phyloP scores from a whole-genome alignment of 2,888 invertebrate genomes.

The Ferrisia virgata region DNA sequence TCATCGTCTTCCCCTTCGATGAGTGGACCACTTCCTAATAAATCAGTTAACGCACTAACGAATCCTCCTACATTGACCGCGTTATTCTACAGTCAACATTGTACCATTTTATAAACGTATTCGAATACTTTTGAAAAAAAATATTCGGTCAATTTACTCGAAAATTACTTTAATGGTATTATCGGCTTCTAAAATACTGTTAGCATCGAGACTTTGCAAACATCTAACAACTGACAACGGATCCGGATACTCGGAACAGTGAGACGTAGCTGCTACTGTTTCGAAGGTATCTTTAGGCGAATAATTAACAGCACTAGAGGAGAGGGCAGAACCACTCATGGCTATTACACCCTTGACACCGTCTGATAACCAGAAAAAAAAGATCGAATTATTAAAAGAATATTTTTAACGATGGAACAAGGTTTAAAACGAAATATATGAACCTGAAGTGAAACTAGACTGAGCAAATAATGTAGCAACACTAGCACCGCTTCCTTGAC shows the following conservation, averaged over 20 bases:
- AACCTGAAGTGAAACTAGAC: conserved; percentile 49
- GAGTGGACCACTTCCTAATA: conserved; percentile 65
- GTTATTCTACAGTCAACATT: conserved; percentile 50
- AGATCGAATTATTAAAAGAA: not conserved
- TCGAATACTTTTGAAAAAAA: not conserved
- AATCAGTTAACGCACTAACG: conserved; percentile 63
- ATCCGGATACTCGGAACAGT: conserved; percentile 60
- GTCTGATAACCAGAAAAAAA: conserved; percentile 51
- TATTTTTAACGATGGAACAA: not conserved
- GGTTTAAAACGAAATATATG: not conserved
- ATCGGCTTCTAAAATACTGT: conserved; percentile 51
- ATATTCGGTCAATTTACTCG: not conserved
- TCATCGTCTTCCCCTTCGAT: conserved; percentile 66
- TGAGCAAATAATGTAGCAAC: conserved; percentile 68
- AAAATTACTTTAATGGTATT: conserved; percentile 28
- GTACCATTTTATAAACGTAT: not conserved
- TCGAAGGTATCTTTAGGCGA: conserved; percentile 63
- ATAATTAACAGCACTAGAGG: conserved; percentile 67
- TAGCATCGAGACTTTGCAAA: conserved; percentile 58
- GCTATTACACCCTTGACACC: conserved; percentile 64
- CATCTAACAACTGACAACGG: conserved; percentile 66
- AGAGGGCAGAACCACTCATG: conserved; percentile 71
- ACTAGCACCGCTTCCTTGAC: conserved; percentile 75
- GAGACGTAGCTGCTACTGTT: conserved; percentile 62
- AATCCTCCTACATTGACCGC: conserved; percentile 62